Evolutionary conservation across 2,888 invertebrate species (phyloP).

Genomic region (Synanthedon vespiformis): DNA sequence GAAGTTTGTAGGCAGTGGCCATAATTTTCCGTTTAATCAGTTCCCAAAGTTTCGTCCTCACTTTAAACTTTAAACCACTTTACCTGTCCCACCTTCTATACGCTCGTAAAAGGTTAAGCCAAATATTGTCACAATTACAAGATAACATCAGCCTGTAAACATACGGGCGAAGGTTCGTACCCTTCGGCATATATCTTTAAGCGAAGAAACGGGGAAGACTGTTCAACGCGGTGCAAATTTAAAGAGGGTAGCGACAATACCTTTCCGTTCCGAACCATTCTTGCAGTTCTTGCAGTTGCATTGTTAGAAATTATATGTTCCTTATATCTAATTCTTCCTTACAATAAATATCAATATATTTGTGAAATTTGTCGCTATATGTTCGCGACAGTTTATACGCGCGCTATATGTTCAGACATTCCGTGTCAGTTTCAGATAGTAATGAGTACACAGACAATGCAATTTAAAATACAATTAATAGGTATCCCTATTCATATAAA

Average conservation of each 20-base stretch:
- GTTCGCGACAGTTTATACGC: too few species aligned
- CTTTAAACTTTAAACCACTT: slow-evolving; percentile 18
- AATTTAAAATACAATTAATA: too few species aligned
- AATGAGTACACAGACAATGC: too few species aligned
- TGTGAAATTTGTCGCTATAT: too few species aligned
- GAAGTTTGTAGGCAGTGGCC: slow-evolving; percentile 5
- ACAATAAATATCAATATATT: too few species aligned
- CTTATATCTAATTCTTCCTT: too few species aligned
- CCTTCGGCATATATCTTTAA: slow-evolving; percentile 54
- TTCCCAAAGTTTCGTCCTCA: slow-evolving; percentile 11
- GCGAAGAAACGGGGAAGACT: slow-evolving; percentile 25
- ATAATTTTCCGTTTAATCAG: slow-evolving; percentile 36
- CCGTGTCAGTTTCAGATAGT: too few species aligned
- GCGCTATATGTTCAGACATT: too few species aligned
- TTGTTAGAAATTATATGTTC: too few species aligned
- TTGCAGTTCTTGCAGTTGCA: too few species aligned
- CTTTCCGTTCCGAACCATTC: background rate
- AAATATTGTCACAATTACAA: slow-evolving; percentile 68
- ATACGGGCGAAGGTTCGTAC: slow-evolving; percentile 43
- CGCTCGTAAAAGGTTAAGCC: slow-evolving; percentile 52
- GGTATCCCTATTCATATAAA: too few species aligned
- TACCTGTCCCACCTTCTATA: slow-evolving; percentile 14
- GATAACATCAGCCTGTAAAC: slow-evolving; percentile 65
- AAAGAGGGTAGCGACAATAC: slow-evolving; percentile 2
- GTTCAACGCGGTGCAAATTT: slow-evolving; percentile 24